These are phyloP conservation scores for Anthoscopus minutus DNA, from an alignment of 2,113 vertebrate species.

Conservation along the genomic window DNA sequence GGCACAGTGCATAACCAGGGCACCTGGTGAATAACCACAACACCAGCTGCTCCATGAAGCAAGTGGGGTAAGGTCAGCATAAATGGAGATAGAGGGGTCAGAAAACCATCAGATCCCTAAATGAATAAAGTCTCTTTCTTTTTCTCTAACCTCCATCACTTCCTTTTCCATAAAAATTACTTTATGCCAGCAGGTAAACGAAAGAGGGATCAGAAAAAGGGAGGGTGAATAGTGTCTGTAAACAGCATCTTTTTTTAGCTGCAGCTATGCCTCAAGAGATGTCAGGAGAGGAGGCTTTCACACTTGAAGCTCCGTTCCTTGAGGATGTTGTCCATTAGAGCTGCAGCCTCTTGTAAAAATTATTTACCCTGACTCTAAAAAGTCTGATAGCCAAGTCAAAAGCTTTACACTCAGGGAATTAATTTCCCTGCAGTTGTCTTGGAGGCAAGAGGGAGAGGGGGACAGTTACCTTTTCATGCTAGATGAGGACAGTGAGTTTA, in stretches of 20 bases:
- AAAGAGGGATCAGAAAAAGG: neutral
- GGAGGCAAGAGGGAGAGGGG: accelerated
- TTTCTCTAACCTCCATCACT: neutral
- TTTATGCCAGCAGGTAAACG: neutral
- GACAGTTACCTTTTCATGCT: neutral
- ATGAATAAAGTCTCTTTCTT: neutral
- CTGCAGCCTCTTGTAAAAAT: neutral
- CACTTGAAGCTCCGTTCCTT: neutral
- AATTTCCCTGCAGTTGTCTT: neutral
- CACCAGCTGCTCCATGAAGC: accelerated
- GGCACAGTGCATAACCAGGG: neutral
- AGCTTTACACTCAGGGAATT: neutral
- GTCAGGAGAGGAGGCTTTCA: neutral
- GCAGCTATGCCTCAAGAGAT: neutral
- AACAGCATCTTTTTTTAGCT: neutral
- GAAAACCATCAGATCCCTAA: neutral
- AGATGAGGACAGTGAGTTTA: neutral
- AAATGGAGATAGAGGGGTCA: neutral
- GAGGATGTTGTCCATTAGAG: neutral
- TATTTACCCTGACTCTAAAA: neutral
- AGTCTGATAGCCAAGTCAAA: neutral
- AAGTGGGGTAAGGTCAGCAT: neutral
- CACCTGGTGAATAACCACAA: neutral
- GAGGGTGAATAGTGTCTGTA: neutral
- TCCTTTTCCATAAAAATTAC: neutral